Evolutionary conservation across 1,140 invertebrate species (phyloP).

Genomic region (Oreohelix idahoensis): DNA sequence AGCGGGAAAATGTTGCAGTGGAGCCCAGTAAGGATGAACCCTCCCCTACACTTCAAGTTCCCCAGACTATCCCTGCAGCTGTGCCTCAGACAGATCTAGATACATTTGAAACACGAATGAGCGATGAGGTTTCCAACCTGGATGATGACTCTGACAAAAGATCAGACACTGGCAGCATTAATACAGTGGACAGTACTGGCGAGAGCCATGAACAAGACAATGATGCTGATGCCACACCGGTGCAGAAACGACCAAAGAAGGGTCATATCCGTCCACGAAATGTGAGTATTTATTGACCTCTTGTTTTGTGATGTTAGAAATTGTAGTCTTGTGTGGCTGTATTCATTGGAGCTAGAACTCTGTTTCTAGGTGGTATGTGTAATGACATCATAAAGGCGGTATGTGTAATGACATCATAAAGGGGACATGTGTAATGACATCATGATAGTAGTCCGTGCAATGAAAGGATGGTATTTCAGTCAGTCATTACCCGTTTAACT

Average conservation of each 20-base stretch:
- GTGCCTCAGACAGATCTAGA: conserved; percentile 67
- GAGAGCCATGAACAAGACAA: conserved; percentile 47
- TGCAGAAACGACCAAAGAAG: conserved; percentile 38
- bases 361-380: too few relatives aligned
- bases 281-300: conserved; percentile 53
- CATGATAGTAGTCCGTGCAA: too few relatives aligned
- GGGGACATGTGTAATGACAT: too few relatives aligned
- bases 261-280: conserved; percentile 57
- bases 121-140: conserved; percentile 55
- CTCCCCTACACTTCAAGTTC: not conserved
- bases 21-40: not conserved
- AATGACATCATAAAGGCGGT: too few relatives aligned
- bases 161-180: conserved; percentile 63
- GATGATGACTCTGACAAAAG: conserved; percentile 63
- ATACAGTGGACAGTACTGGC: conserved; percentile 59
- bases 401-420: too few relatives aligned
- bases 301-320: too few relatives aligned
- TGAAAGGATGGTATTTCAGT: too few relatives aligned
- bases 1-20: not conserved
- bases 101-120: conserved; percentile 62
- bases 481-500: too few relatives aligned
- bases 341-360: too few relatives aligned
- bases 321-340: too few relatives aligned
- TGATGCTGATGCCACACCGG: conserved; percentile 1
- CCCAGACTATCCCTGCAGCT: not conserved